phyloP scores from a whole-genome alignment of 2,888 invertebrate genomes.

The Zygothrica quintamaculata region DNA sequence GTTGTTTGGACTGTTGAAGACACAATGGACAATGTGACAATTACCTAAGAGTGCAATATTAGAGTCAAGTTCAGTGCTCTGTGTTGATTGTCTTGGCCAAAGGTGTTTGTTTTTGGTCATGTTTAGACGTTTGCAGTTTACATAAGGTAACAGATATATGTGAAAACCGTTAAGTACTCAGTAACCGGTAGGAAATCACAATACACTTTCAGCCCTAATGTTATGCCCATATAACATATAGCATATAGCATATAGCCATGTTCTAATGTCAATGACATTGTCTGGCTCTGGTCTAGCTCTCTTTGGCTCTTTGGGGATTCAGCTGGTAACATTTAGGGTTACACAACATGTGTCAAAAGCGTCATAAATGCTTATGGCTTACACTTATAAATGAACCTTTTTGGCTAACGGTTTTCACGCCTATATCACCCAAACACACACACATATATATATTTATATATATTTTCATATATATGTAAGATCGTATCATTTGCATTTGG shows the following conservation, averaged over 20 bases:
- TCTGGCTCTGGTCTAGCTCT: conserved; percentile 5
- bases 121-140: conserved; percentile 17
- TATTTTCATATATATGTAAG: no score
- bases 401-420: conserved; percentile 58
- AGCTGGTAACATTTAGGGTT: no score
- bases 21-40: neutral
- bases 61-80: conserved; percentile 52
- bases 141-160: conserved; percentile 49
- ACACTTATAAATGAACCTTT: conserved; percentile 3
- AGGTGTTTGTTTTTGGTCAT: no score
- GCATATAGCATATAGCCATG: conserved; percentile 8
- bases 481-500: conserved; percentile 57
- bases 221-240: conserved; percentile 47
- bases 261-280: conserved; percentile 48
- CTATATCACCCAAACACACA: no score
- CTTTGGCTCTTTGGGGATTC: no score
- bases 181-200: conserved; percentile 25
- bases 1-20: no score
- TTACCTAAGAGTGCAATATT: conserved; percentile 8
- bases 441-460: no score
- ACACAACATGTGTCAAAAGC: conserved; percentile 39
- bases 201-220: conserved; percentile 41
- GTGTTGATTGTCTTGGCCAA: conserved; percentile 36
- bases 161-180: conserved; percentile 70
- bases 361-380: conserved; percentile 38